Evolutionary conservation across 2,888 invertebrate species (phyloP).

Genomic region (Thymelicus lineola): DNA sequence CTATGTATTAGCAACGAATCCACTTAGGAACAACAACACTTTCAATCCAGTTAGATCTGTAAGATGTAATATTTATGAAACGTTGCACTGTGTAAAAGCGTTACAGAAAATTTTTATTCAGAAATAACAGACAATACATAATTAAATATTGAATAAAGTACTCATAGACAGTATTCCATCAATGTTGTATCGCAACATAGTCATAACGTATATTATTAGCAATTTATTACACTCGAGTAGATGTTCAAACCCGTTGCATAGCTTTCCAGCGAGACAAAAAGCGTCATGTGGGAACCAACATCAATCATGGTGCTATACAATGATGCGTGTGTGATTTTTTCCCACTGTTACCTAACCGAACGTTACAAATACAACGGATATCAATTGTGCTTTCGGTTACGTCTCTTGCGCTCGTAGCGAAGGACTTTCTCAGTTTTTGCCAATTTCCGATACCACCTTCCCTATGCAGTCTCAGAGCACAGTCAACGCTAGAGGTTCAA

Average conservation of each 20-base stretch:
- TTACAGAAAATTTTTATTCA: not conserved
- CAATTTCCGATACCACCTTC: slow-evolving; percentile 47
- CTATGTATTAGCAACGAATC: not conserved
- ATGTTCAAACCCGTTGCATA: slow-evolving; percentile 26
- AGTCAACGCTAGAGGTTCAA: slow-evolving; percentile 7
- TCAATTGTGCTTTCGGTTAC: slow-evolving; percentile 70
- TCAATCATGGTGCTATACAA: slow-evolving; percentile 63
- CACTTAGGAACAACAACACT: not conserved
- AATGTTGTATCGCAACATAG: slow-evolving; percentile 8
- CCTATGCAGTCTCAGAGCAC: not conserved
- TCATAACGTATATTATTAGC: slow-evolving; percentile 8
- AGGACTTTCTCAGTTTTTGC: slow-evolving; percentile 69
- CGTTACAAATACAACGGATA: slow-evolving; percentile 74
- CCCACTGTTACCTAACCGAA: slow-evolving; percentile 75
- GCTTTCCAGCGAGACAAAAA: slow-evolving; percentile 64
- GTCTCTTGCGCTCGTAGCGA: slow-evolving; percentile 58
- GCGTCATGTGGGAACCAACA: slow-evolving; percentile 63
- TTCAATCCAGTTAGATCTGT: slow-evolving; percentile 1
- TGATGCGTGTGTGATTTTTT: slow-evolving; percentile 64
- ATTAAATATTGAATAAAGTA: too few relatives aligned
- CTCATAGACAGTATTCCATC: not conserved
- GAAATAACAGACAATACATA: too few relatives aligned
- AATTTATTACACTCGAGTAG: slow-evolving; percentile 35
- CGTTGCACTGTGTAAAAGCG: not conserved
- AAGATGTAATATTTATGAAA: slow-evolving; percentile 2